A percentile compares a stretch with the other conserved stretches of the same genome.
Conservation (phyloP, 2,888 invertebrate genomes). For the Hipparchia sbordonii region DNA sequence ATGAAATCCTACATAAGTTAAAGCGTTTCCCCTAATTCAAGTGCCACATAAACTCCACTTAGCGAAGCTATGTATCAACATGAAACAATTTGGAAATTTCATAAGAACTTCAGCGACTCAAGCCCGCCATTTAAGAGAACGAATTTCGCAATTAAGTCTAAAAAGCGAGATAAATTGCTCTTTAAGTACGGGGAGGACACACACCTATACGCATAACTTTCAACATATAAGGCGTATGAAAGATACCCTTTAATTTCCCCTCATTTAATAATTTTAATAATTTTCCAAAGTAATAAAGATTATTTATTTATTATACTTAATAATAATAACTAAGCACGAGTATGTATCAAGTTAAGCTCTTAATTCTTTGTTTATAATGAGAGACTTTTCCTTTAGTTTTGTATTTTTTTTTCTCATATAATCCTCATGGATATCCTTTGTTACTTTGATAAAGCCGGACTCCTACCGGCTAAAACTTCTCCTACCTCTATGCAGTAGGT, state of each 20-base stretch:
- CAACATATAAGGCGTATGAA: constrained; percentile 7
- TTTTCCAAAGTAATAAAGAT: no score
- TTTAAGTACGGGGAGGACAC: constrained; percentile 35
- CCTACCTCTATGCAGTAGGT: no score
- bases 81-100: constrained; percentile 36
- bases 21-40: constrained; percentile 10
- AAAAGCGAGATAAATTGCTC: constrained; percentile 42
- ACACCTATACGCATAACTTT: constrained; percentile 26
- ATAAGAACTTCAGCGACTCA: constrained; percentile 35
- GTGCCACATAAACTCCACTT: constrained; percentile 17
- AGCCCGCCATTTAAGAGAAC: constrained; percentile 30
- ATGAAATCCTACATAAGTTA: constrained; percentile 10
- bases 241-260: background rate
- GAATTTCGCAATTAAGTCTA: constrained; percentile 44
- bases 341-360: no score
- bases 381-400: no score
- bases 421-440: no score
- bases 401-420: no score
- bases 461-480: no score
- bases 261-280: background rate
- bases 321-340: background rate
- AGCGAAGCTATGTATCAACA: constrained; percentile 28
- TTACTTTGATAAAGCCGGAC: no score
- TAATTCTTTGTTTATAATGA: no score
- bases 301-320: no score